Evolutionary conservation across 2,797 vertebrate species (phyloP), one percentile per base, ranked within the genome.

Genomic region (Melanotaenia nigrans): DNA sequence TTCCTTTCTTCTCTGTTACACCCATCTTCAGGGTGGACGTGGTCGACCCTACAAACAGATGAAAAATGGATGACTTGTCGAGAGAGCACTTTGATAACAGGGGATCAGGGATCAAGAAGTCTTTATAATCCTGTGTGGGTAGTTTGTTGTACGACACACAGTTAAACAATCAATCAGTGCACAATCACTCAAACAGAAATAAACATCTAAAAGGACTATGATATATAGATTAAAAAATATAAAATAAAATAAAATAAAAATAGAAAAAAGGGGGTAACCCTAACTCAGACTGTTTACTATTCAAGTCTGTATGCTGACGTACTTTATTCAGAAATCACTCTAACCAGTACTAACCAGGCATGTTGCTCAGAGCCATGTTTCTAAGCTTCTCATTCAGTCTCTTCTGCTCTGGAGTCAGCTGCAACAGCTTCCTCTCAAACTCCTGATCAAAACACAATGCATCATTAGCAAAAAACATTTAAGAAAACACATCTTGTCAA

Each of bases 341-440:
- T n/a, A n/a, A n/a, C n/a, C 47, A 68, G 32, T 33, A 94, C 96
- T 95, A 77, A 97, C 97, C 91, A 36, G 89, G 82, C 64, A 90
- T 55, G 87, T 90, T 95, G 85, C 90, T 93, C 33, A 95, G 67
- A 18, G 94, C 89, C 85, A 96, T 84, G 22, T 94, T 95, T 90
- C 90, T 95, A 68, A 98, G 94, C 92, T 93, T 97, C 86, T 99
- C 97, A n/a, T 85, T 93, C 85, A 99, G 86, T 71, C 92, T 90
- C 18, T 94, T 96, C 86, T 99, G 97, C 86, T 99, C 97, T 35
- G 97, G 97, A 84, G 95, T 93, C 85, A 99, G 85, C 78, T 88
- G 94, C 68, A 89, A 90, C 62, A 98, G 89, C 88, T 96, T 96
- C 87, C 94, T 96, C 89, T 99, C 96, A 91, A 96, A 96, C 30